A percentile compares a stretch with the other conserved stretches of the same genome.
Conservation (phyloP, 2,888 invertebrate species). For the Drosophila longiperda region DNA sequence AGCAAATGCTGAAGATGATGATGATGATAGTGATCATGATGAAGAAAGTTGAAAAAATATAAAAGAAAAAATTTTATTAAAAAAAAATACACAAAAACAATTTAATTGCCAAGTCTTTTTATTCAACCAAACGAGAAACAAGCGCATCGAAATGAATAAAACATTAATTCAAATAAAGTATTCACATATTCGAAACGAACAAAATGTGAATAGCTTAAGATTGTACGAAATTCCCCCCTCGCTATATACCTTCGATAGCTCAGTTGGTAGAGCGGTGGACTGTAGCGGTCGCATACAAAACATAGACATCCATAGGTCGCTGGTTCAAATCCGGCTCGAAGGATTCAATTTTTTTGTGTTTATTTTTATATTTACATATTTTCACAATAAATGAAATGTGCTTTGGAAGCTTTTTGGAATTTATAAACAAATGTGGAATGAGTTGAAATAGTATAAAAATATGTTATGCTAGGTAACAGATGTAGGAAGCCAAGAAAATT, state of each 20-base stretch:
- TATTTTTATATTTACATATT: not conserved
- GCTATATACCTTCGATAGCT: slow-evolving; percentile 73
- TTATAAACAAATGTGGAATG: not conserved
- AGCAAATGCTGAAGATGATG: slow-evolving; percentile 52
- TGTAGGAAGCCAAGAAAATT: not conserved
- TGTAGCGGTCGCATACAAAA: slow-evolving; percentile 51
- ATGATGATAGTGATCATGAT: slow-evolving; percentile 59
- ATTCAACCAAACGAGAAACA: slow-evolving; percentile 7
- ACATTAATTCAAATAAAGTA: not conserved
- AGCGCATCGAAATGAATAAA: slow-evolving; percentile 1
- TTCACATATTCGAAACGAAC: not conserved
- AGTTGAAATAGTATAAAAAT: not conserved
- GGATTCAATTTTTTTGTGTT: slow-evolving; percentile 45
- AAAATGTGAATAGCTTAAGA: slow-evolving; percentile 11
- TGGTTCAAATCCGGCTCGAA: slow-evolving; percentile 82
- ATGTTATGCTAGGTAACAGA: not conserved
- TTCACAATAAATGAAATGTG: not conserved
- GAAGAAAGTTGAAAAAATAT: slow-evolving; percentile 70
- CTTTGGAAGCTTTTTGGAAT: not conserved
- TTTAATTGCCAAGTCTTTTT: slow-evolving; percentile 35
- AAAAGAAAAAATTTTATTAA: slow-evolving; percentile 68
- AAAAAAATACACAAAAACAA: slow-evolving; percentile 56
- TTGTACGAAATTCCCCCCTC: slow-evolving; percentile 29
- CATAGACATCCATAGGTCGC: slow-evolving; percentile 77
- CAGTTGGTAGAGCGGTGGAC: slow-evolving; percentile 81